Percentiles rank a stretch among this genome's conserved stretches.
Evolutionary conservation across 1,140 invertebrate genomes (phyloP).

Genomic region (Halesus radiatus): DNA sequence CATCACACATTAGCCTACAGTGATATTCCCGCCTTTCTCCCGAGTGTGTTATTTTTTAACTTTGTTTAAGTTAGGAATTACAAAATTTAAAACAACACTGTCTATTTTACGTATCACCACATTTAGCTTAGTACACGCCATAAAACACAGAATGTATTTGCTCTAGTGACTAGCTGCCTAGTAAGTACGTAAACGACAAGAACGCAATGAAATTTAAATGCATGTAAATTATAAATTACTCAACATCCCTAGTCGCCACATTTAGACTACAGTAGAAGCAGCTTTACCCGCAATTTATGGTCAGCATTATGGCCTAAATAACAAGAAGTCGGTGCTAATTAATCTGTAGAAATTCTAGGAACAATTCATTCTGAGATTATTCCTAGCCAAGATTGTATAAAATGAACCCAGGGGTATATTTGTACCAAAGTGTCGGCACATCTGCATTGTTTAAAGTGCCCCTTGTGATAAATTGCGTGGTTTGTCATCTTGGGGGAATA

Average conservation of each 20-base stretch:
- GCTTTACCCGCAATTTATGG: conserved; percentile 35
- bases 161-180: no score
- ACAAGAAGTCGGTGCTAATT: conserved; percentile 34
- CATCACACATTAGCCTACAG: no score
- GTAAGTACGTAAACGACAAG: neutral
- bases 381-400: neutral
- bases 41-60: no score
- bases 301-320: conserved; percentile 35
- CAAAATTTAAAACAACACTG: no score
- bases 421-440: neutral
- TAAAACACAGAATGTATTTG: no score
- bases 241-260: conserved; percentile 11
- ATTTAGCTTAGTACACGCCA: no score
- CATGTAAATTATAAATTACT: conserved; percentile 39
- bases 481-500: no score
- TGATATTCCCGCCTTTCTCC: no score
- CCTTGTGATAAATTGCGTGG: no score
- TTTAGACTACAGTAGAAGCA: conserved; percentile 3
- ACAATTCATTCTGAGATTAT: neutral
- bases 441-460: neutral
- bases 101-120: no score
- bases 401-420: neutral
- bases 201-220: conserved; percentile 36
- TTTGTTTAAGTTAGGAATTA: no score
- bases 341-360: conserved; percentile 23